Evolutionary conservation across 1,140 invertebrate species (phyloP).

Genomic region (Drusus annulatus): DNA sequence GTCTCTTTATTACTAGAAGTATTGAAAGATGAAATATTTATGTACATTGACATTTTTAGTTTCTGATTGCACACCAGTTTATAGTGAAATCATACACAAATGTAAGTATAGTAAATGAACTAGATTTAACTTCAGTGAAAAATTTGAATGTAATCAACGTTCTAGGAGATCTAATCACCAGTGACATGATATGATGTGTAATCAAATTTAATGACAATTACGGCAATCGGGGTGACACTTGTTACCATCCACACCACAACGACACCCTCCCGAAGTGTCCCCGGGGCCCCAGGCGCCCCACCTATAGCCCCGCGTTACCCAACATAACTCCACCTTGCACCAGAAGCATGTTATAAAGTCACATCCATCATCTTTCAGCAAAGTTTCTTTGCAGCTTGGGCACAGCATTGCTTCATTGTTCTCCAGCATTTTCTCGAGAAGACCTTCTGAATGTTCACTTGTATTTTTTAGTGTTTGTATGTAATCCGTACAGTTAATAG

Average conservation of each 20-base stretch:
- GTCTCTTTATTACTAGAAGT: too few relatives aligned
- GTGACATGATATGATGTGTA: too few relatives aligned
- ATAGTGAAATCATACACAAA: too few relatives aligned
- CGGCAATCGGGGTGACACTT: too few relatives aligned
- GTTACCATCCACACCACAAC: neutral
- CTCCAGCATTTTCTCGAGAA: neutral
- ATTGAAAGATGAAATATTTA: too few relatives aligned
- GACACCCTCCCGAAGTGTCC: conserved; percentile 9
- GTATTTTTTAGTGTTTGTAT: neutral
- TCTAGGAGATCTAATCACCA: too few relatives aligned
- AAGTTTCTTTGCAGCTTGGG: neutral
- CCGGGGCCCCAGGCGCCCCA: neutral
- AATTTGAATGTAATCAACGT: too few relatives aligned
- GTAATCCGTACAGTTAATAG: neutral
- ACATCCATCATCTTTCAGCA: conserved; percentile 74
- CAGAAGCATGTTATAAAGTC: conserved; percentile 74
- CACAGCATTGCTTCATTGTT: conserved; percentile 3
- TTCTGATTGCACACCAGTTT: too few relatives aligned
- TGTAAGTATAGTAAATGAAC: too few relatives aligned
- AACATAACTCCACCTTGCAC: conserved; percentile 75
- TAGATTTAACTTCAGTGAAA: too few relatives aligned
- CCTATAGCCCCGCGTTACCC: conserved; percentile 66
- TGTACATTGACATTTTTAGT: too few relatives aligned
- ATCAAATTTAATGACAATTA: too few relatives aligned
- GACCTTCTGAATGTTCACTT: neutral